Conservation (phyloP, 1,140 invertebrate species). For the Pristionchus pacificus region DNA sequence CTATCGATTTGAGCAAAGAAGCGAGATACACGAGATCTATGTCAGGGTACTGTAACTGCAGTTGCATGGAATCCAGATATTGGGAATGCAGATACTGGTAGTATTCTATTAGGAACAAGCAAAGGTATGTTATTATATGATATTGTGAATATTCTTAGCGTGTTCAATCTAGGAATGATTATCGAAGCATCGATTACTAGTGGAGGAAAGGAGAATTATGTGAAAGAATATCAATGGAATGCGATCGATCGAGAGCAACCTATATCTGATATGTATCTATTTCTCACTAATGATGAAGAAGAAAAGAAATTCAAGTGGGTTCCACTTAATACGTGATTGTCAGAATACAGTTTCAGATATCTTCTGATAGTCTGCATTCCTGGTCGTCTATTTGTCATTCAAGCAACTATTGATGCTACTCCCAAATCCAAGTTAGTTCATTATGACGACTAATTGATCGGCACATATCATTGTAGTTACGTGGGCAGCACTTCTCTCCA, state of each 20-base stretch:
- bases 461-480: too few relatives aligned
- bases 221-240: not conserved
- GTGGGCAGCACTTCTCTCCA: not conserved
- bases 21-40: slow-evolving; percentile 7
- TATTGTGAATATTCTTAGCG: not conserved
- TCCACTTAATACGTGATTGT: not conserved
- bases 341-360: not conserved
- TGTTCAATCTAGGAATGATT: not conserved
- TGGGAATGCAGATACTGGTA: slow-evolving; percentile 14
- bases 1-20: not conserved
- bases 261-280: not conserved
- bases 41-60: slow-evolving; percentile 19
- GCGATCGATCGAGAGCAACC: not conserved
- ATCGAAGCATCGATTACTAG: not conserved
- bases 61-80: slow-evolving; percentile 30
- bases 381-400: not conserved
- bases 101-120: slow-evolving; percentile 23
- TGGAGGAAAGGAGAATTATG: not conserved
- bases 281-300: not conserved
- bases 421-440: too few relatives aligned
- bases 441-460: too few relatives aligned
- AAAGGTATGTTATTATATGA: slow-evolving; percentile 2
- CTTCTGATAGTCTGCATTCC: not conserved
- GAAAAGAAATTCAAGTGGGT: not conserved
- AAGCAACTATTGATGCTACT: not conserved